These are phyloP conservation scores for Suncus etruscus DNA, from an alignment of 2,113 vertebrate genomes.

Conservation along the genomic window DNA sequence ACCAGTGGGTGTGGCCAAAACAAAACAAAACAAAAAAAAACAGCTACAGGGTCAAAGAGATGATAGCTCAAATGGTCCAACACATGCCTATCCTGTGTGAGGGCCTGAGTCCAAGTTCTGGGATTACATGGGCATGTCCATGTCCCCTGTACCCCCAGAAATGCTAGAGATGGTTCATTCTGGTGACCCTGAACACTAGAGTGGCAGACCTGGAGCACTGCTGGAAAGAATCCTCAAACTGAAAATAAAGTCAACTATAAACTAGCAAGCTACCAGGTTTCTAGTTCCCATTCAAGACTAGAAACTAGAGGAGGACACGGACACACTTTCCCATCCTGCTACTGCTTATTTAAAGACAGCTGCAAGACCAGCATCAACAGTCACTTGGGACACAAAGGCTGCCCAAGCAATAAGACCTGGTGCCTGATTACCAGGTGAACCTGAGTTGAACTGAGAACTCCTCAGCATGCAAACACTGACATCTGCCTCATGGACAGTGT, in stretches of 20 bases:
- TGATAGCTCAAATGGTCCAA: too few relatives aligned
- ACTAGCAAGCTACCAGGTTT: background rate
- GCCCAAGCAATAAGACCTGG: too few relatives aligned
- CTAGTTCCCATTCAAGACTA: background rate
- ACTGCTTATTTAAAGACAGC: accelerated
- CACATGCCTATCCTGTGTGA: too few relatives aligned
- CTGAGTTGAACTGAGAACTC: background rate
- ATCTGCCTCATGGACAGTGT: background rate
- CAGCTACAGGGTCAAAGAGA: too few relatives aligned
- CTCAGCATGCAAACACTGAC: background rate
- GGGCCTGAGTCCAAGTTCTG: too few relatives aligned
- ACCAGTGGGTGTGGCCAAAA: too few relatives aligned
- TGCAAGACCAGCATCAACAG: accelerated
- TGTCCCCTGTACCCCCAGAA: too few relatives aligned
- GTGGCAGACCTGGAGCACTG: too few relatives aligned
- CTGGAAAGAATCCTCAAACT: background rate
- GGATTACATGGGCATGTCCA: too few relatives aligned
- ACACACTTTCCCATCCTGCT: background rate
- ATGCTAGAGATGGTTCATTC: too few relatives aligned
- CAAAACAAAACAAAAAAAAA: too few relatives aligned
- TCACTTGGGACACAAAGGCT: background rate
- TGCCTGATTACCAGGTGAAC: background rate
- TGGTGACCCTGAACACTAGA: too few relatives aligned
- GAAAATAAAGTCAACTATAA: background rate
- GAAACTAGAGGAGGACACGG: background rate